phyloP scores from a whole-genome alignment of 2,113 vertebrate species.

The Chaetura pelagica region DNA sequence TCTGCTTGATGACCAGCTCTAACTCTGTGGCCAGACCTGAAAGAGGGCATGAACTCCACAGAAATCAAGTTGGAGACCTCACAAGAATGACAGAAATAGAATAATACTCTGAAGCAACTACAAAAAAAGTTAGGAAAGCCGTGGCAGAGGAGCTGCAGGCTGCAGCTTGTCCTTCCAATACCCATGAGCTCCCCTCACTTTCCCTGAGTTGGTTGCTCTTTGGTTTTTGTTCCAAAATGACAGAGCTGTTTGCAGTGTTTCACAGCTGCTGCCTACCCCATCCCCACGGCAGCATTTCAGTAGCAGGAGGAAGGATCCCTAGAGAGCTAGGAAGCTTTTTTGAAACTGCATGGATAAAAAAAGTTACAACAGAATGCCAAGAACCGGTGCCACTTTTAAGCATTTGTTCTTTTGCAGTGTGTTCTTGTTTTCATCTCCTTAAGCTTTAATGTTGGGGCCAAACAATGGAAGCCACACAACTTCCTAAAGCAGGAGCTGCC shows the following conservation, averaged over 20 bases:
- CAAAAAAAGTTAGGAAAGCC: background rate
- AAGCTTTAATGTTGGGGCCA: background rate
- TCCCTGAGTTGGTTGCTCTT: background rate
- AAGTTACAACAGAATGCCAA: background rate
- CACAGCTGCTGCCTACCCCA: background rate
- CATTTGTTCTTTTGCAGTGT: background rate
- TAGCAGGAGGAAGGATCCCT: background rate
- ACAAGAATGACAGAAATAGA: background rate
- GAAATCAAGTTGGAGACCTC: background rate
- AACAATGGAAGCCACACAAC: background rate
- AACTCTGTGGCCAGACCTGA: fast-evolving
- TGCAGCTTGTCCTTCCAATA: fast-evolving
- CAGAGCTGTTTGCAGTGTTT: fast-evolving
- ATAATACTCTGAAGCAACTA: background rate
- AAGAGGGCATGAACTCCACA: background rate
- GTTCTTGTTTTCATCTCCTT: background rate
- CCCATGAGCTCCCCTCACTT: background rate
- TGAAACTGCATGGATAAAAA: background rate
- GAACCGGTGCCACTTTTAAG: background rate
- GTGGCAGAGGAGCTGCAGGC: background rate
- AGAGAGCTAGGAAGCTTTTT: background rate
- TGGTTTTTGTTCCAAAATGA: fast-evolving
- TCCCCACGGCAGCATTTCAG: background rate
- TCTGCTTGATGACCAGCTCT: background rate
- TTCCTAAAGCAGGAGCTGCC: background rate